A percentile compares a stretch with the other conserved stretches of the same genome.
phyloP scores from a whole-genome alignment of 2,113 vertebrate species.

The Aegithalos caudatus region DNA sequence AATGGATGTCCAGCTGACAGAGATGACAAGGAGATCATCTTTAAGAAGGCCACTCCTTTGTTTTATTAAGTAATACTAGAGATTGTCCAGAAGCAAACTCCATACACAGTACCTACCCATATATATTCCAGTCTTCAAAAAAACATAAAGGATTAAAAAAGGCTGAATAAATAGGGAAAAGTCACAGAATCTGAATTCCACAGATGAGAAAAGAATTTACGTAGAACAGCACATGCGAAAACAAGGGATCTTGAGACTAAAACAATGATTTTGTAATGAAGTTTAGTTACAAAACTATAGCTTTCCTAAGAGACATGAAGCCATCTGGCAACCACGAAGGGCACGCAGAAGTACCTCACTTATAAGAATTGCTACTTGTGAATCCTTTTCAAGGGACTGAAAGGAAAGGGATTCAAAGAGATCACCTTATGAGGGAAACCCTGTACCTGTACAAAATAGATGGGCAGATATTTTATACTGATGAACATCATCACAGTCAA shows the following conservation, averaged over 20 bases:
- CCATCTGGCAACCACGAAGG: background rate
- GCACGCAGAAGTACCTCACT: background rate
- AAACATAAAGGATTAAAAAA: background rate
- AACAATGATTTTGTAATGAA: constrained; percentile 60
- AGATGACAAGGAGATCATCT: background rate
- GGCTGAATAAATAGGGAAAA: constrained; percentile 13
- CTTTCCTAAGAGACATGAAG: background rate
- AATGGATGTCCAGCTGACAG: background rate
- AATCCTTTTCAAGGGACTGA: background rate
- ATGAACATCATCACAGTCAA: background rate
- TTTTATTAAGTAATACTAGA: background rate
- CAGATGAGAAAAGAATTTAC: constrained; percentile 48
- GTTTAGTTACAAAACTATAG: constrained; percentile 23
- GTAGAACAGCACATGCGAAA: constrained; percentile 57
- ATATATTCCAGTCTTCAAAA: background rate
- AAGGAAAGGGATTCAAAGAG: background rate
- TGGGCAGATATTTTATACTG: background rate
- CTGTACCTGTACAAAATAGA: background rate
- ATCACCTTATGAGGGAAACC: background rate
- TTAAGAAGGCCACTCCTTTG: background rate
- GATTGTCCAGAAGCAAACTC: background rate
- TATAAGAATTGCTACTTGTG: background rate
- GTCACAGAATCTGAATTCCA: constrained; percentile 31
- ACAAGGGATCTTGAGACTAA: constrained; percentile 54
- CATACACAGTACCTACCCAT: background rate